Evolutionary conservation across 2,797 vertebrate species (phyloP).

Genomic region (Botia kubotai): DNA sequence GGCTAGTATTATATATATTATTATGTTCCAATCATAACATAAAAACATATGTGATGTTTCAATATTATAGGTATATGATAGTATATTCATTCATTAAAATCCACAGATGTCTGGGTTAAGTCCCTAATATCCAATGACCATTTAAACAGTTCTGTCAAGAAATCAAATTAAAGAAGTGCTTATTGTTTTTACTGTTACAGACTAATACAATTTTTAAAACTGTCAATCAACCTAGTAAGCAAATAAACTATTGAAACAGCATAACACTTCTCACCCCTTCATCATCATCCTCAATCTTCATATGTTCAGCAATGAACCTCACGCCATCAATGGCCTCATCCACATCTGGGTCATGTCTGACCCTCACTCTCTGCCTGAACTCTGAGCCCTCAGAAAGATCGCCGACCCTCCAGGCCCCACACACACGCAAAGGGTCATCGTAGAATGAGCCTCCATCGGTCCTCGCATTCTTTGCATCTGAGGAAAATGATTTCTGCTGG

Average conservation of each 20-base stretch:
- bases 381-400: conserved; percentile 73
- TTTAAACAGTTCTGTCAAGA: background rate
- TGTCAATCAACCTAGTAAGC: too few relatives aligned
- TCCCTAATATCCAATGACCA: too few relatives aligned
- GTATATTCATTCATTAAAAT: too few relatives aligned
- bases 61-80: too few relatives aligned
- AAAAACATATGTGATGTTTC: too few relatives aligned
- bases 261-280: conserved; percentile 75
- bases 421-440: conserved; percentile 70
- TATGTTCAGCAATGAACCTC: conserved; percentile 79
- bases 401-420: conserved; percentile 70
- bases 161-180: too few relatives aligned
- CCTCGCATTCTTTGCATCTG: conserved; percentile 28
- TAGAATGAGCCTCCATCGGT: conserved; percentile 70
- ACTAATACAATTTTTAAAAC: too few relatives aligned
- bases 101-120: too few relatives aligned
- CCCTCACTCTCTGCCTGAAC: conserved; percentile 65
- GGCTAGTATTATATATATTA: too few relatives aligned
- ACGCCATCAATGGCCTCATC: conserved; percentile 81
- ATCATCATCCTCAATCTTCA: conserved; percentile 80
- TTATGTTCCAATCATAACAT: too few relatives aligned
- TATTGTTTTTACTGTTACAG: too few relatives aligned
- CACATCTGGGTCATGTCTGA: conserved; percentile 71
- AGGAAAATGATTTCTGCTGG: conserved; percentile 55
- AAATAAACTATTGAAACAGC: background rate